Percentiles rank a stretch among this genome's conserved stretches.
Evolutionary conservation across 2,888 invertebrate species (phyloP).

Genomic region (Cephus pygmeus): DNA sequence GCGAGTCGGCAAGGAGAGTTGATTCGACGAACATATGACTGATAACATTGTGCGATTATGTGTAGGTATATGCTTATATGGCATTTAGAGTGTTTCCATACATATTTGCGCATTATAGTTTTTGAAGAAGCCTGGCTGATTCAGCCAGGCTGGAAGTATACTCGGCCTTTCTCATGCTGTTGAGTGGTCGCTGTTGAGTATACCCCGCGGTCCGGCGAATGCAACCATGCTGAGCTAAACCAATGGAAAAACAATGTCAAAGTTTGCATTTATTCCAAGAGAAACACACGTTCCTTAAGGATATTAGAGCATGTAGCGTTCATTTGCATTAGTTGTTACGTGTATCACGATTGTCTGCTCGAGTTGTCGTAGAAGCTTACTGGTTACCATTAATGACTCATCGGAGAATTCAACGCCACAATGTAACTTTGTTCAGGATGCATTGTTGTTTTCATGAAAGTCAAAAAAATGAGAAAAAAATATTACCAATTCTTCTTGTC

Average conservation of each 20-base stretch:
- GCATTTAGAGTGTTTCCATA: conserved; percentile 12
- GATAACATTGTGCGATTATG: neutral
- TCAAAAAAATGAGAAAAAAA: neutral
- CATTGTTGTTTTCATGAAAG: neutral
- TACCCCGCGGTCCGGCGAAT: conserved; percentile 63
- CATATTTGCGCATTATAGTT: neutral
- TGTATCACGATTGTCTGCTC: neutral
- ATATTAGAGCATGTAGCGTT: neutral
- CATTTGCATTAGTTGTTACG: neutral
- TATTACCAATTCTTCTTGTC: neutral
- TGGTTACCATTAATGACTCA: neutral
- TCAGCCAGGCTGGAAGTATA: conserved; percentile 64
- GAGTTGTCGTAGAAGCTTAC: neutral
- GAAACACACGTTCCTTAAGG: neutral
- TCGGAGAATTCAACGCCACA: neutral
- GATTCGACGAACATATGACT: neutral
- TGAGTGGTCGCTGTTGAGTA: conserved; percentile 65
- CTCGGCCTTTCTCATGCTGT: conserved; percentile 66
- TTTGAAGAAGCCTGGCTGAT: conserved; percentile 49
- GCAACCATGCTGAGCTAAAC: conserved; percentile 59
- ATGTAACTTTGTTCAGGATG: neutral
- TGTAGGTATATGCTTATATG: neutral
- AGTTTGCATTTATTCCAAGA: neutral
- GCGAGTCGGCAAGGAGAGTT: neutral
- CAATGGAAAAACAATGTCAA: conserved; percentile 45